A percentile compares a stretch with the other conserved stretches of the same genome.
Evolutionary conservation across 2,888 invertebrate genomes (phyloP).

Genomic region (Scrobipalpa costella): DNA sequence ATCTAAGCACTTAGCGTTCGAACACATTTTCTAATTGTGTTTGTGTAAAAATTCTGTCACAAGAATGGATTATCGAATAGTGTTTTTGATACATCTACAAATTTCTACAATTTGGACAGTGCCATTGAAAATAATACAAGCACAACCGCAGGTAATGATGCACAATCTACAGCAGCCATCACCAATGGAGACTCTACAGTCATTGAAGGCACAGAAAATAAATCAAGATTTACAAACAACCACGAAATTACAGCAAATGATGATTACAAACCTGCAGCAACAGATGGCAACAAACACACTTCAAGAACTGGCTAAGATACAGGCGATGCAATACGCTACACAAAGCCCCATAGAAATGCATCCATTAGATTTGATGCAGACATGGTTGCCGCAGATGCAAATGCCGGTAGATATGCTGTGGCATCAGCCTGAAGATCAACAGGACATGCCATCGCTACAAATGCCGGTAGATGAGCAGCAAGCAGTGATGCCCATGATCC

Average conservation of each 20-base stretch:
- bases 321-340: constrained; percentile 1
- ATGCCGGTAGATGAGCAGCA: neutral
- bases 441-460: neutral
- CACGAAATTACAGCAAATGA: constrained; percentile 9
- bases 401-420: neutral
- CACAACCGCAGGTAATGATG: constrained; percentile 19
- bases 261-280: constrained; percentile 13
- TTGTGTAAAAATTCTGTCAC: neutral
- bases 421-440: neutral
- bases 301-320: constrained; percentile 18
- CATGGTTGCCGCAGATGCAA: constrained; percentile 9
- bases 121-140: constrained; percentile 7
- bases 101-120: neutral
- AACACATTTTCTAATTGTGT: neutral
- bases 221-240: constrained; percentile 16
- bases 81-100: neutral
- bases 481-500: neutral
- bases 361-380: neutral
- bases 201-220: constrained; percentile 11
- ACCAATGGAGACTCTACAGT: constrained; percentile 14
- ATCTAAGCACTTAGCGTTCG: neutral
- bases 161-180: constrained; percentile 19
- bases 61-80: neutral
- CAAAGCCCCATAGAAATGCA: neutral
- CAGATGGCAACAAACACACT: constrained; percentile 1